Evolutionary conservation across 2,113 vertebrate genomes (phyloP).

Genomic region (Anas platyrhynchos): DNA sequence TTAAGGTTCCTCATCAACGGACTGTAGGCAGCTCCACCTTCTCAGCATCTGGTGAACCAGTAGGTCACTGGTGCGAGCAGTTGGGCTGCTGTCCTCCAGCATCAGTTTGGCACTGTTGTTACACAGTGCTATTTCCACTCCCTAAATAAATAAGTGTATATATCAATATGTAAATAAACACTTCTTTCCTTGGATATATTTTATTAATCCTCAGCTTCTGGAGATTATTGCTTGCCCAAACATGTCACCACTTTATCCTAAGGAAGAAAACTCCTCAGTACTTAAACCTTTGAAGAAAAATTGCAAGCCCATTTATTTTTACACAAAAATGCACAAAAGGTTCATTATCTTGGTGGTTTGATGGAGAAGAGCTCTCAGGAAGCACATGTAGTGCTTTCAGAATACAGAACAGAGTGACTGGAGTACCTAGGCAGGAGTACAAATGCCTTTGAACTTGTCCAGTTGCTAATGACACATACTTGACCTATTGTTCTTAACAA

Average conservation of each 20-base stretch:
- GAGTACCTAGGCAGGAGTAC: background rate
- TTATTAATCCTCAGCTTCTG: background rate
- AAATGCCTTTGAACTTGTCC: background rate
- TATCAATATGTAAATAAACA: background rate
- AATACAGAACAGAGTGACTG: background rate
- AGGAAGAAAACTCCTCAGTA: background rate
- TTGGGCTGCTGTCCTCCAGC: background rate
- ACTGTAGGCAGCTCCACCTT: background rate
- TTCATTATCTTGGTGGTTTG: background rate
- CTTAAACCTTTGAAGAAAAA: background rate
- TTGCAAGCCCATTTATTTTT: background rate
- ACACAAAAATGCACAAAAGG: background rate
- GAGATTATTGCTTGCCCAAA: background rate
- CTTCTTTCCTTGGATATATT: background rate
- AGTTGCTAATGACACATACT: background rate
- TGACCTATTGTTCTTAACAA: background rate
- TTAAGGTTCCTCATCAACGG: background rate
- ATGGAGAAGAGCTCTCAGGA: background rate
- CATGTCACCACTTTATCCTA: background rate
- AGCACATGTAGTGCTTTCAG: background rate
- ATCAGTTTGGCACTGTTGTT: background rate
- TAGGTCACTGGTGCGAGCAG: background rate
- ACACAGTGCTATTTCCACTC: background rate
- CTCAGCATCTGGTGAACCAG: background rate
- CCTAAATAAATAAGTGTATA: no score